A percentile compares a stretch with the other conserved stretches of the same genome.
phyloP scores from a whole-genome alignment of 2,888 invertebrate genomes.

The Sylvicola fuscatus region DNA sequence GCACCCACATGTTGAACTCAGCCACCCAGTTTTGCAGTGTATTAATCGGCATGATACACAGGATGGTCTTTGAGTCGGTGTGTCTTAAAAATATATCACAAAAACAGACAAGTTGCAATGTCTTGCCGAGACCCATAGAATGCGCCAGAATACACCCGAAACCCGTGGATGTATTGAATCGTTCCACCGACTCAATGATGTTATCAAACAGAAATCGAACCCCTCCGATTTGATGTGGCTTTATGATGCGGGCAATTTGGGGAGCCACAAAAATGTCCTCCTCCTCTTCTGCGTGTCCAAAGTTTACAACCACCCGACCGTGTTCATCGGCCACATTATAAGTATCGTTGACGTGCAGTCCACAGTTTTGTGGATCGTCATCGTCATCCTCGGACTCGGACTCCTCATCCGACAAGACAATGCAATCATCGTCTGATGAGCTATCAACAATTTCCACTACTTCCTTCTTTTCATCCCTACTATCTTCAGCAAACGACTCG shows the following conservation, averaged over 20 bases:
- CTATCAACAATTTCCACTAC: constrained; percentile 56
- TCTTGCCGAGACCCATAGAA: constrained; percentile 99
- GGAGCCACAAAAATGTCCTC: constrained; percentile 82
- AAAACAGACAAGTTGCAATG: constrained; percentile 87
- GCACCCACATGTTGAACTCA: constrained; percentile 96
- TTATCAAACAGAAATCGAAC: constrained; percentile 92
- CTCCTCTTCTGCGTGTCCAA: constrained; percentile 80
- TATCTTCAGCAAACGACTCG: background rate
- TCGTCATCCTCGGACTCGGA: constrained; percentile 59
- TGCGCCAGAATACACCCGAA: constrained; percentile 98
- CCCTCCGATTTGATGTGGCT: constrained; percentile 95
- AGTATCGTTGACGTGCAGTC: constrained; percentile 81
- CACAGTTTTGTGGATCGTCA: constrained; percentile 80
- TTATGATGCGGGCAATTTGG: constrained; percentile 75
- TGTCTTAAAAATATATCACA: constrained; percentile 88
- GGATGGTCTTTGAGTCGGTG: constrained; percentile 68
- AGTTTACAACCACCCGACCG: constrained; percentile 81
- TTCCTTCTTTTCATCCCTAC: constrained; percentile 10
- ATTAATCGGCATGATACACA: constrained; percentile 97
- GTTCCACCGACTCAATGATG: constrained; percentile 78
- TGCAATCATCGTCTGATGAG: constrained; percentile 51
- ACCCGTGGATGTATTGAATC: constrained; percentile 72
- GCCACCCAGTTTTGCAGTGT: constrained; percentile 95
- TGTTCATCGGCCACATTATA: constrained; percentile 81
- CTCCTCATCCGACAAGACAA: constrained; percentile 62